phyloP scores from a whole-genome alignment of 2,797 vertebrate species.

The Hafferia zeledoni region DNA sequence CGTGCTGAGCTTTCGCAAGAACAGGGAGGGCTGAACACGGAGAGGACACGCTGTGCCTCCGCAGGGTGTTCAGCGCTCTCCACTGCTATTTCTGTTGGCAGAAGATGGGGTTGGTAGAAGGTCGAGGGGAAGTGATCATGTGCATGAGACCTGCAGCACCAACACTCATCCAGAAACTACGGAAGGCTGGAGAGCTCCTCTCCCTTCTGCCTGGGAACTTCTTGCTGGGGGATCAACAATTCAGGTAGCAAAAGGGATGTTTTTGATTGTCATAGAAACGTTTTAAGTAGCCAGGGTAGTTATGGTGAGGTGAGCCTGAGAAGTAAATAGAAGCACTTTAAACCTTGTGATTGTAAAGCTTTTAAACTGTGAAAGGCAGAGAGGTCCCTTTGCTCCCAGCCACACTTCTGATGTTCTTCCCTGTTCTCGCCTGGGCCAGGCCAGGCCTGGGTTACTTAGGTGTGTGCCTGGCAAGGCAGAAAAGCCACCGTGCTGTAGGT shows the following conservation, averaged over 20 bases:
- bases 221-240: neutral
- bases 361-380: neutral
- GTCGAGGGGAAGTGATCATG: neutral
- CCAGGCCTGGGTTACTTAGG: neutral
- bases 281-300: neutral
- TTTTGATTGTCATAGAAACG: neutral
- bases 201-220: neutral
- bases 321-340: neutral
- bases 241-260: rapidly evolving
- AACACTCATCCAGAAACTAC: neutral
- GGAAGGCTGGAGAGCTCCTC: neutral
- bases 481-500: neutral
- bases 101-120: neutral
- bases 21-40: rapidly evolving
- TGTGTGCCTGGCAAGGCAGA: neutral
- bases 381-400: neutral
- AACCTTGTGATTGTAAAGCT: neutral
- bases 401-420: rapidly evolving
- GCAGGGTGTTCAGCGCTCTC: neutral
- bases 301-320: neutral
- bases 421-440: neutral
- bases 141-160: rapidly evolving
- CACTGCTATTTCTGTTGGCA: neutral
- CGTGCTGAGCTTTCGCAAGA: rapidly evolving
- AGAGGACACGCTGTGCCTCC: rapidly evolving